Evolutionary conservation across 64 coral and sea anemone genomes (phyloP).

Genomic region (Hydrozoanthus tunicans): DNA sequence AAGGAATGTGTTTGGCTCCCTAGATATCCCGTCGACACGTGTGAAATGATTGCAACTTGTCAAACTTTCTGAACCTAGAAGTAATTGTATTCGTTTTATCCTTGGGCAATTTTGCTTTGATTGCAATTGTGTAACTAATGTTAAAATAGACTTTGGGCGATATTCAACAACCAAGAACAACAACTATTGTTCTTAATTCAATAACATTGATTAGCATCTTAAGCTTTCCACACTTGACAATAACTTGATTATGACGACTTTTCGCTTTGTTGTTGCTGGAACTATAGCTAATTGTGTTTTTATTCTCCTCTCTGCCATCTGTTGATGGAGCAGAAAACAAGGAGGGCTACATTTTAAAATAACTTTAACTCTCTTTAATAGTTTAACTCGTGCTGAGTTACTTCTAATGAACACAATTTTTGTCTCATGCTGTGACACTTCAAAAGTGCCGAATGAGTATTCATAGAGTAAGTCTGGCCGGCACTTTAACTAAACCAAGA

Average conservation of each 20-base stretch:
- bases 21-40: conserved; percentile 69
- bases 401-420: conserved; percentile 46
- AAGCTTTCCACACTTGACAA: conserved; percentile 70
- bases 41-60: conserved; percentile 65
- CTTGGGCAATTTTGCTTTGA: conserved; percentile 85
- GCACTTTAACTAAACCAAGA: conserved; percentile 37
- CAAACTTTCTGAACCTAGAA: conserved; percentile 32
- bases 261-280: conserved; percentile 66
- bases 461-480: conserved; percentile 19
- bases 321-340: conserved; percentile 49
- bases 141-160: conserved; percentile 74
- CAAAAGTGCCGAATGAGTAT: conserved; percentile 42
- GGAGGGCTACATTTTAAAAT: conserved; percentile 23
- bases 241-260: conserved; percentile 92
- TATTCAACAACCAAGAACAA: conserved; percentile 89
- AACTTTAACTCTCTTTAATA: conserved; percentile 56
- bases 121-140: conserved; percentile 88
- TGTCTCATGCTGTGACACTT: conserved; percentile 42
- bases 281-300: conserved; percentile 77
- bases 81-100: conserved; percentile 90
- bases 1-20: conserved; percentile 25
- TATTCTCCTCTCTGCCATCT: conserved; percentile 63
- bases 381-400: conserved; percentile 28
- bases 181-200: conserved; percentile 89
- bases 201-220: conserved; percentile 87